phyloP scores from a whole-genome alignment of 2,888 invertebrate genomes.

The Ochropacha duplaris region DNA sequence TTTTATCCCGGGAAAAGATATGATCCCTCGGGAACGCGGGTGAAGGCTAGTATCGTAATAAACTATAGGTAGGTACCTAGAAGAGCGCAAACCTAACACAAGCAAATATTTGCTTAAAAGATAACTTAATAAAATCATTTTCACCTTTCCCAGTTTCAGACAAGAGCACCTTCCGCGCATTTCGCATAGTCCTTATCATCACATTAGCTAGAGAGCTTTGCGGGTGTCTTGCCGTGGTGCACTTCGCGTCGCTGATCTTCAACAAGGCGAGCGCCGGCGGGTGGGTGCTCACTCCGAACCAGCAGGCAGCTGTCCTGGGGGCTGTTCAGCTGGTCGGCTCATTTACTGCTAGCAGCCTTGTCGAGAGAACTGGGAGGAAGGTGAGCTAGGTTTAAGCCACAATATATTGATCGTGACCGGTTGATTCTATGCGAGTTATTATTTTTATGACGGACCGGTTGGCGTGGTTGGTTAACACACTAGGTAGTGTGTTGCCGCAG shows the following conservation, averaged over 20 bases:
- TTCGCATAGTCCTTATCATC: slow-evolving; percentile 79
- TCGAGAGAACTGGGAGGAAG: slow-evolving; percentile 73
- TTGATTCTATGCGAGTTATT: too few relatives aligned
- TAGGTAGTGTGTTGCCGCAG: too few relatives aligned
- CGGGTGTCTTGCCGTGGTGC: slow-evolving; percentile 72
- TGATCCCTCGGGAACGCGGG: too few relatives aligned
- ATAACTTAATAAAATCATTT: too few relatives aligned
- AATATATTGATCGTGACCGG: too few relatives aligned
- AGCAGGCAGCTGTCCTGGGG: slow-evolving; percentile 68
- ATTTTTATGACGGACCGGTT: too few relatives aligned
- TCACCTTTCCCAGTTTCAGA: slow-evolving; percentile 62
- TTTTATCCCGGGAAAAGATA: too few relatives aligned
- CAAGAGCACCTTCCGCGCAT: slow-evolving; percentile 70
- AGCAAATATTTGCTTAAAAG: too few relatives aligned
- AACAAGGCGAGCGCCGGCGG: slow-evolving; percentile 51
- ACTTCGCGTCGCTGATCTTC: slow-evolving; percentile 78
- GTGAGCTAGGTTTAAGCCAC: slow-evolving; percentile 28
- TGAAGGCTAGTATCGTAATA: too few relatives aligned
- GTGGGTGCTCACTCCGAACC: slow-evolving; percentile 64
- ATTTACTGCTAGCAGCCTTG: slow-evolving; percentile 66
- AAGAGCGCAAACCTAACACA: too few relatives aligned
- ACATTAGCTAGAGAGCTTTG: slow-evolving; percentile 71
- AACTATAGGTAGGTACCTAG: too few relatives aligned
- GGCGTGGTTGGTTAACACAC: too few relatives aligned
- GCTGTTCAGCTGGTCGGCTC: slow-evolving; percentile 69